Evolutionary conservation across 2,797 vertebrate genomes (phyloP).

Genomic region (Acanthurus leucopareius): DNA sequence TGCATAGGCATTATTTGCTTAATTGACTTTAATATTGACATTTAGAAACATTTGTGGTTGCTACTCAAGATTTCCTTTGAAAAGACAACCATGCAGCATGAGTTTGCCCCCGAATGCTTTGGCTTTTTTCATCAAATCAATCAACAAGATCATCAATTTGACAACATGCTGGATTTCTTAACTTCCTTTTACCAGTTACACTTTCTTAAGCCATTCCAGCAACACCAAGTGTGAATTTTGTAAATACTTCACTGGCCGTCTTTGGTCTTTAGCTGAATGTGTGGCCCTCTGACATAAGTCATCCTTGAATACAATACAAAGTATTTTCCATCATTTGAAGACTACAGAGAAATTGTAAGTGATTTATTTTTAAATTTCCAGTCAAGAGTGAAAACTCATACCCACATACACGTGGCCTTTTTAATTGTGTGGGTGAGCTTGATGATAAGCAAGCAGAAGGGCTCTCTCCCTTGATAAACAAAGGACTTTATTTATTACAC

Average conservation of each 20-base stretch:
- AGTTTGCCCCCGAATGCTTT: background rate
- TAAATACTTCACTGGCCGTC: too few species aligned
- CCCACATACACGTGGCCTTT: slow-evolving; percentile 47
- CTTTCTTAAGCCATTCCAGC: too few species aligned
- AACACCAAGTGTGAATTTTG: too few species aligned
- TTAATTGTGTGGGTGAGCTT: slow-evolving; percentile 60
- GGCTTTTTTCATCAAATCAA: background rate
- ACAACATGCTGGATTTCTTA: background rate
- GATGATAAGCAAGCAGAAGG: slow-evolving; percentile 60
- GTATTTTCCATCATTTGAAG: slow-evolving; percentile 24
- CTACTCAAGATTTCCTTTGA: too few species aligned
- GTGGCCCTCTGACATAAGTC: slow-evolving; percentile 18
- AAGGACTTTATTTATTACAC: slow-evolving; percentile 72
- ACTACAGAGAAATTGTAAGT: slow-evolving; percentile 25
- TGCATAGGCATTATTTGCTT: background rate
- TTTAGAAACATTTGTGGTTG: background rate
- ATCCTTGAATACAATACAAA: slow-evolving; percentile 18
- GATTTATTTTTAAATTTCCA: slow-evolving; percentile 57
- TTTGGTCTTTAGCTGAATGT: background rate
- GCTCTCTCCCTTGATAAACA: slow-evolving; percentile 56
- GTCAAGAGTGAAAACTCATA: slow-evolving; percentile 53
- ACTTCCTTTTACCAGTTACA: background rate
- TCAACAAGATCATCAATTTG: background rate
- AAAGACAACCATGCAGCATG: too few species aligned
- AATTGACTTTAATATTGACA: background rate